Base-by-base conservation (phyloP, 2,888 invertebrate species). In the Uloborus plumipes region DNA sequence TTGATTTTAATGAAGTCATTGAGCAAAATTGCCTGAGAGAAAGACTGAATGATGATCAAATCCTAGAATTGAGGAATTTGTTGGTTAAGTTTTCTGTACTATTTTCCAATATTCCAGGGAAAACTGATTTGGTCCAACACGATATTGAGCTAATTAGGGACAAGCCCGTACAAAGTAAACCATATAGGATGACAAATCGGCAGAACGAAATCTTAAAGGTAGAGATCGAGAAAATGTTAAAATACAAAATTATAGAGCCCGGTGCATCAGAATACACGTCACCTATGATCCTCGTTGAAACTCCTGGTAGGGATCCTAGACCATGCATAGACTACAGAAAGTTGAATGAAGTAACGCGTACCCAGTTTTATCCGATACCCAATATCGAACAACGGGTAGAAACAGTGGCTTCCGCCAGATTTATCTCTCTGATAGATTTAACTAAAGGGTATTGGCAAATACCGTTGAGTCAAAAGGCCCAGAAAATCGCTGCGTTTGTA, bases 331-430 rank as follows among this genome's bases (percentile, higher is more conserved):
- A 58, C 13, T 58, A 20, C 20, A 18, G 58, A 20, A 18, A 20
- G 14, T 9, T 58, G 13, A 58, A 58, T 13, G 58, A 20, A 18
- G 14, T 58, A 18, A 39, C 39, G 11, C 58, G 58, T 13, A 58
- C 58, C 15, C 58, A 58, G 15, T 58, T 20, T 14, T 58, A 58
- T 58, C 58, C 58, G 0, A 18, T 58, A 20, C 58, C 58, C 9
- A 58, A 58, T 20, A 58, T 58, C 2, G 58, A 58, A 18, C 58
- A 58, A 58, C n/a, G 58, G 13, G 58, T 58, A 58, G 58, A 58
- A 58, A 58, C 58, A 0, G 58, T 58, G 20, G n/a, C 58, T 3
- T 2, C 58, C 2, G 58, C 58, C 20, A 58, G 14, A 58, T 58
- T 20, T 20, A 58, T 58, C 20, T 11, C 58, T 20, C n/a, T 58